Evolutionary conservation across 2,888 invertebrate genomes (phyloP).

Genomic region (Noctuana brunneofusca): DNA sequence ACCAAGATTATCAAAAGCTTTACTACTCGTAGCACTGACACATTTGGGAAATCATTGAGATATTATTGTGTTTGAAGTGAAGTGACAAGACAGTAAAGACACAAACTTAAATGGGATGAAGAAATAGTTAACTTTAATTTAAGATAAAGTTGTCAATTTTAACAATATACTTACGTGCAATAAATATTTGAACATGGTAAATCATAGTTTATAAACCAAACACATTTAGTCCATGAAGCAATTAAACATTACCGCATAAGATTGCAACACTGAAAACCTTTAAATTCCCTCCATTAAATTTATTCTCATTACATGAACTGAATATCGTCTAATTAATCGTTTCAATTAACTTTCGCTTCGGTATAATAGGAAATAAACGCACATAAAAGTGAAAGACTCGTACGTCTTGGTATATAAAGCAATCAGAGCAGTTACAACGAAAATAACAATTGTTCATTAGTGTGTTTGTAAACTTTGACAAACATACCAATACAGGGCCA

Average conservation of each 20-base stretch:
- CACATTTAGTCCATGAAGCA: too few species aligned
- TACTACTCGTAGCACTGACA: too few species aligned
- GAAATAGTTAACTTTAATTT: too few species aligned
- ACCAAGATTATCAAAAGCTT: neutral
- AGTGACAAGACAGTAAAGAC: too few species aligned
- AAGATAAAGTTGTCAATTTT: too few species aligned
- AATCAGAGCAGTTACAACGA: conserved; percentile 43
- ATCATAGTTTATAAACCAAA: too few species aligned
- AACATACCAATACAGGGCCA: conserved; percentile 37
- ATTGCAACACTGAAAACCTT: neutral
- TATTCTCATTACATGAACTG: conserved; percentile 25
- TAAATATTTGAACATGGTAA: too few species aligned
- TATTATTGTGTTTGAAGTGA: too few species aligned
- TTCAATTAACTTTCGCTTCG: conserved; percentile 42
- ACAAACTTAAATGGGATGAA: too few species aligned
- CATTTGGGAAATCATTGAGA: too few species aligned
- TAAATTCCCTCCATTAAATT: neutral
- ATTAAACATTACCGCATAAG: neutral
- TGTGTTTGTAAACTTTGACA: conserved; percentile 8
- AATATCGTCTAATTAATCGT: conserved; percentile 34
- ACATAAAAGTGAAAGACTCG: conserved; percentile 54
- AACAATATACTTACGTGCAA: too few species aligned
- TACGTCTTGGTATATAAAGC: conserved; percentile 38
- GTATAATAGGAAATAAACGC: conserved; percentile 46
- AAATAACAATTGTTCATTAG: neutral